Percentiles rank a stretch among this genome's conserved stretches.
Conservation (phyloP, 1,140 invertebrate genomes). For the Drosophila punjabiensis region DNA sequence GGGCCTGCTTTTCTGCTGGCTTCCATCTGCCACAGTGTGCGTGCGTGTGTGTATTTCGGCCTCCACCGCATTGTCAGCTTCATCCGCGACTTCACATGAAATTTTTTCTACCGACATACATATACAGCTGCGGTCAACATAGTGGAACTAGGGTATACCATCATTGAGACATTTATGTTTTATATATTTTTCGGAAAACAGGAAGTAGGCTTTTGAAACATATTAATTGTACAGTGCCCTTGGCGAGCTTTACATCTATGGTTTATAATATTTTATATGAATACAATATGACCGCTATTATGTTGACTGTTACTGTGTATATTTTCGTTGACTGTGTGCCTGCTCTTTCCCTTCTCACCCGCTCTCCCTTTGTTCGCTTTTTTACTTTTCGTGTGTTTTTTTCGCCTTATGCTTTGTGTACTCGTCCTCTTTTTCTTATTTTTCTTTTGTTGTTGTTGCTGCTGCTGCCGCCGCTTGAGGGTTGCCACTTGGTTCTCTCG, state of each 20-base stretch:
- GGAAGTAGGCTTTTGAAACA: no score
- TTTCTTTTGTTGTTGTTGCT: constrained; percentile 48
- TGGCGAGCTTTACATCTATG: background rate
- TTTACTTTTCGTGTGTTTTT: constrained; percentile 45
- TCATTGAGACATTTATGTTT: background rate
- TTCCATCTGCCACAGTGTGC: constrained; percentile 38
- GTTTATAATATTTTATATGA: background rate
- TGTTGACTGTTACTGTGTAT: constrained; percentile 17
- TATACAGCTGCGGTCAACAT: constrained; percentile 9
- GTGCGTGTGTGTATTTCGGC: constrained; percentile 52
- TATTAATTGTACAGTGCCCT: background rate
- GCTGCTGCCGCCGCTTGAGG: constrained; percentile 42
- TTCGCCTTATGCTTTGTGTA: constrained; percentile 43
- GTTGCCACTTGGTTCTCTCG: constrained; percentile 51
- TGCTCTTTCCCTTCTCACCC: constrained; percentile 19
- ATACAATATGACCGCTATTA: background rate
- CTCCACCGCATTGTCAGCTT: constrained; percentile 70
- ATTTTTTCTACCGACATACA: constrained; percentile 47
- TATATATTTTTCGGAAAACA: background rate
- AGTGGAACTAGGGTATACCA: background rate
- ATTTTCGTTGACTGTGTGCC: constrained; percentile 33
- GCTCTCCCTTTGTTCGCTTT: constrained; percentile 40
- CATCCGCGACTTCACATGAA: constrained; percentile 67
- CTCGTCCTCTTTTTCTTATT: constrained; percentile 45
- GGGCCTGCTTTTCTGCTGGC: constrained; percentile 57